Evolutionary conservation across 2,113 vertebrate species (phyloP), one percentile per base, ranked within the genome.

Genomic region (Bungarus multicinctus): DNA sequence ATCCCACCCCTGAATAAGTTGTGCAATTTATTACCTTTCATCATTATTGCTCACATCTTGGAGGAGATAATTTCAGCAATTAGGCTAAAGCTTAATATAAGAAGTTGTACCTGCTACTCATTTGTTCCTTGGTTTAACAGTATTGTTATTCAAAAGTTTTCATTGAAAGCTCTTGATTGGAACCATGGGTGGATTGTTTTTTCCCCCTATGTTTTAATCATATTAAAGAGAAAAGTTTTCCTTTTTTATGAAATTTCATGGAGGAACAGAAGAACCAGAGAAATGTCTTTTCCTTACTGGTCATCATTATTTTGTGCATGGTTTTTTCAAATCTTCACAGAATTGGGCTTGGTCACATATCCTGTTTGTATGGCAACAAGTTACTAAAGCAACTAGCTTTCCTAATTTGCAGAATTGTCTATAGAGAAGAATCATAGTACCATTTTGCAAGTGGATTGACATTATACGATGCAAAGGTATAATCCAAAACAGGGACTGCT

Each of bases 1-100:
- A 50, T 50, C 47, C 47, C 1, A 50, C 8, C 47, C 47, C 47
- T 50, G 47, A 50, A 8, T 85, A 95, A 81, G 25, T 1, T 55
- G 0, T 18, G 92, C 30, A 93, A 94, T 92, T 90, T n/a, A 69
- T 93, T 95, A 86, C 8, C 20, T 94, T 96, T 95, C 43, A 91
- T 14, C 93, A 91, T 89, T 95, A 64, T 6, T 93, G 9, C 34
- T 93, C 0, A 3, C 6, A 4, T 11, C 20, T 95, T 95, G 92
- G 64, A 43, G 81, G 94, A 95, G 95, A 92, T 92, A 86, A 91
- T 57, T 95, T 95, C 69, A 18, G 6, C 34, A 0, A 39, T 45
- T 20, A 88, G 53, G 4, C 9, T 92, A n/a, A 57, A 92, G 22
- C 47, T 47, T 85, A 92, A 88, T 60, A 6, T 34, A 53, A 18